Evolutionary conservation across 2,888 invertebrate species (phyloP), one percentile per base, ranked within the genome.

Genomic region (Cacoxenus indagator): DNA sequence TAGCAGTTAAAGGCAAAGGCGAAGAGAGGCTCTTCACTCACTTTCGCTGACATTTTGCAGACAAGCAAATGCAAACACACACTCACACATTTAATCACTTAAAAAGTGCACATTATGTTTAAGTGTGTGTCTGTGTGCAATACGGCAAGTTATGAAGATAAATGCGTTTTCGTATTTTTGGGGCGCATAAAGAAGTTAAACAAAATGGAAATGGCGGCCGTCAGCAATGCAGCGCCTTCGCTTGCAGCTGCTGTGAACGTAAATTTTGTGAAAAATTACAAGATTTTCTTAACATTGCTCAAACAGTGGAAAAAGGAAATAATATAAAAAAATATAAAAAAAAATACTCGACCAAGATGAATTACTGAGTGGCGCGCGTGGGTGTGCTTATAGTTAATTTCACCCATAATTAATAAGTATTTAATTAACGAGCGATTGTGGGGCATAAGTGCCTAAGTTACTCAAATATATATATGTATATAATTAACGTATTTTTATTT

Each of bases 91-190:
- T 64, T 45, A 24, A 51, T 69, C 29, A 70, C 59, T 31, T 46
- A 65, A 68, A 57, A 24, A 65, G 29, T 59, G 43, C 24, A 9
- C 46, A 68, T 61, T 62, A 55, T 73, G 64, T 61, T 43, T 62
- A 46, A 45, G 48, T 70, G 67, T 65, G 59, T 68, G 67, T 73
- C 66, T 68, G 64, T 67, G 59, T 67, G 67, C 67, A 73, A 80
- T 80, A 82, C 73, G 76, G 72, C 79, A 81, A 78, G 81, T 79
- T 83, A 78, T 81, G 76, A 83, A 78, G 82, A 79, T 83, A 73
- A 81, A 82, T 82, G 77, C 70, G 70, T 71, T 69, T 71, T 75
- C 69, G 75, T 70, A 45, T 24, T 71, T 69, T 70, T 76, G 62
- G 45, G 61, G 37, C 37, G 43, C 54, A 48, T 31, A 22, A 48